phyloP scores from a whole-genome alignment of 2,113 vertebrate genomes.

The Phrynosoma platyrhinos region DNA sequence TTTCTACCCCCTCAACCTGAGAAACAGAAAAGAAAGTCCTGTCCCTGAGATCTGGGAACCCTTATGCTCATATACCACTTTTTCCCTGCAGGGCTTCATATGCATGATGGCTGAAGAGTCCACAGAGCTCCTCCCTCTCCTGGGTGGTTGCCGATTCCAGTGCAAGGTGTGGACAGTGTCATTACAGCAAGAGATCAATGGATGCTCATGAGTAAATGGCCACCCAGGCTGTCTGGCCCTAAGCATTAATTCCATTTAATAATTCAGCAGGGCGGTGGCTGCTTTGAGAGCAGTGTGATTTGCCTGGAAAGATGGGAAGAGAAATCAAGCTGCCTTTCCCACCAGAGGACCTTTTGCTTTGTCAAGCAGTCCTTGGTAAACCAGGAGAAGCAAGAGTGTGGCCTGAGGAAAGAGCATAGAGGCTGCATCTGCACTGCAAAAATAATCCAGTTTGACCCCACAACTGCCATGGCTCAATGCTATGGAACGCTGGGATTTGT shows the following conservation, averaged over 20 bases:
- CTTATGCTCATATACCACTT: background rate
- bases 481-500: too few relatives aligned
- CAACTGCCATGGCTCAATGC: too few relatives aligned
- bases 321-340: background rate
- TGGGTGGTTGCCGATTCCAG: background rate
- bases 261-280: conserved; percentile 19
- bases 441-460: too few relatives aligned
- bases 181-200: background rate
- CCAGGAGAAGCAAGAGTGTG: too few relatives aligned
- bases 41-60: too few relatives aligned
- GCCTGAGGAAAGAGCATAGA: too few relatives aligned
- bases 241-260: background rate
- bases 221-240: conserved; percentile 18
- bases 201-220: background rate
- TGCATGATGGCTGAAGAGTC: background rate
- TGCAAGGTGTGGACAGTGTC: background rate
- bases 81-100: background rate
- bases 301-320: background rate
- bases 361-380: background rate
- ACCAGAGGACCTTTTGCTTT: background rate
- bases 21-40: too few relatives aligned
- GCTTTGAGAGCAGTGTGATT: background rate
- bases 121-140: too few relatives aligned
- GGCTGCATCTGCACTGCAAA: too few relatives aligned
- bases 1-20: too few relatives aligned